Percentiles rank a stretch among this genome's conserved stretches.
Conservation (phyloP, 2,888 invertebrate genomes). For the Oxycera nigricornis region DNA sequence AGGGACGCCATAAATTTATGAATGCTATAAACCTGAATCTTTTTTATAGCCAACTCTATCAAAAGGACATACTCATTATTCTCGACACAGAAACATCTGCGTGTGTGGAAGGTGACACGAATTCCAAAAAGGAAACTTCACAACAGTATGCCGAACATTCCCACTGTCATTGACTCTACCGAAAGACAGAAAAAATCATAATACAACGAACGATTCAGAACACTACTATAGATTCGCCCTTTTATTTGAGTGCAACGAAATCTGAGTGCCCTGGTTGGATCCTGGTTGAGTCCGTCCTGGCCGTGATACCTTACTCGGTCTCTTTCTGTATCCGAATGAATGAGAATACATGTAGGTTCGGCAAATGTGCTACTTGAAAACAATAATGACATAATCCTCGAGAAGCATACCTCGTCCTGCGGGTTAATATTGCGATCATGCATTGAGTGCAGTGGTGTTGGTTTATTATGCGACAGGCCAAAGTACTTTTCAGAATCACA, state of each 20-base stretch:
- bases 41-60: not conserved
- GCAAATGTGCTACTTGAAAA: not conserved
- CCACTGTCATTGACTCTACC: constrained; percentile 20
- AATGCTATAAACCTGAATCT: not conserved
- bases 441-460: not conserved
- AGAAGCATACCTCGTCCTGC: not conserved
- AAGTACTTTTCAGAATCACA: not conserved
- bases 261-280: constrained; percentile 18
- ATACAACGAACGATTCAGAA: not conserved
- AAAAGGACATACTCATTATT: constrained; percentile 2
- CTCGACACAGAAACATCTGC: constrained; percentile 15
- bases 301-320: not conserved
- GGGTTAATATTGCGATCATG: not conserved
- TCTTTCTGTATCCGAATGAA: not conserved
- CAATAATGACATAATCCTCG: constrained; percentile 32
- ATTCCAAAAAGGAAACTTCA: not conserved
- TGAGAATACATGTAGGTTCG: not conserved
- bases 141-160: constrained; percentile 6
- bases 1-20: not conserved
- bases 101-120: not conserved
- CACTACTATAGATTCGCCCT: not conserved
- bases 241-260: not conserved
- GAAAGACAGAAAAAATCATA: constrained; percentile 13
- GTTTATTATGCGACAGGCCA: not conserved
- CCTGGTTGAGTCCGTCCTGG: not conserved